Base-by-base conservation (phyloP, 1,140 invertebrate genomes). In the Lamellibrachia luymesi region DNA sequence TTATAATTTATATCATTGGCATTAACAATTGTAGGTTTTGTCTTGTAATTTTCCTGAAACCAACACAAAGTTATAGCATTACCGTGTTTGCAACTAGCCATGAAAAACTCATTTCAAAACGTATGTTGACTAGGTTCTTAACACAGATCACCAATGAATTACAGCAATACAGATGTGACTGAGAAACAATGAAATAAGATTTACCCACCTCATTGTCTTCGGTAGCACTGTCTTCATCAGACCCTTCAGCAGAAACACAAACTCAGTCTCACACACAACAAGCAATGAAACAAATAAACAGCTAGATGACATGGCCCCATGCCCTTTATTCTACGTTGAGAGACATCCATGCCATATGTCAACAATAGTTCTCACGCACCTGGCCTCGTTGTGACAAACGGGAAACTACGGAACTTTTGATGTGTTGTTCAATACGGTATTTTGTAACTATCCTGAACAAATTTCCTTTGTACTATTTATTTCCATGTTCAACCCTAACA, bases 141-240 rank as follows among this genome's bases (percentile, higher is more conserved):
- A 22, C 64, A 80, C 13, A 80, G 52, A 22, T 80, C 64, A 80
- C 52, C 52, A 80, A 22, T 10, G 25, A 80, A 80, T 4, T 38
- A 80, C 64, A 6, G 25, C 64, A 80, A 80, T 22, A 4, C 13
- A 17, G 64, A 56, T 56, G 27, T 50, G 25, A 90, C 92, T 2
- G 22, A 90, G 49, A 94, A 25, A 56, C 64, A 56, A 8, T n/a
- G 5, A 51, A 90, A 90, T 92, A 90, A 90, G 17, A 90, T 93
- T 56, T 93, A 94, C 94, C 93, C 92, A 91, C 93, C 49, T 93
- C 92, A n/a, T 92, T 93, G 56, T 95, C 94, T 93, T 95, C 94
- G 91, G 94, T 93, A 22, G 94, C 94, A 94, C 95, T 95, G 93
- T 95, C 95, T 94, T 95, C 95, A 90, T 95, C 95, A 52, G 95